A percentile compares a stretch with the other conserved stretches of the same genome.
Evolutionary conservation across 1,140 invertebrate genomes (phyloP).

Genomic region (Oreohelix idahoensis): DNA sequence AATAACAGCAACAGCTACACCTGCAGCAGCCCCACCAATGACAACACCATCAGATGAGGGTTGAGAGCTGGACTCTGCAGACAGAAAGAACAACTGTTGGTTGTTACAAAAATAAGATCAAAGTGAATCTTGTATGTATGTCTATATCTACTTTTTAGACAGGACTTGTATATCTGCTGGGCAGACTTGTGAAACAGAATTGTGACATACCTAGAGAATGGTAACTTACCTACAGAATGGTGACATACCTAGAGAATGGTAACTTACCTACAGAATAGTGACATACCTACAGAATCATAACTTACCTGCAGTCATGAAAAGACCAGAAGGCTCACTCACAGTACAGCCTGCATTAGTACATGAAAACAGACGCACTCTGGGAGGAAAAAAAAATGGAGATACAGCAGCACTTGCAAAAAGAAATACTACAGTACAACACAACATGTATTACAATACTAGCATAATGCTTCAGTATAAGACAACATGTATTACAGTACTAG

Average conservation of each 20-base stretch:
- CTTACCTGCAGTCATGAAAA: conserved; percentile 20
- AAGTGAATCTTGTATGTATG: background rate
- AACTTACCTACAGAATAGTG: too few species aligned
- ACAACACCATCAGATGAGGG: background rate
- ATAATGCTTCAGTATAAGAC: too few species aligned
- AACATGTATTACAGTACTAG: too few species aligned
- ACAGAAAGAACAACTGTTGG: background rate
- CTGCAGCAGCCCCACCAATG: conserved; percentile 19
- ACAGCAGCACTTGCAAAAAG: too few species aligned
- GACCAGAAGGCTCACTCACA: conserved; percentile 17
- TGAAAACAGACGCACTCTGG: conserved; percentile 15
- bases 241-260: too few species aligned
- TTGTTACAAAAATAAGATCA: too few species aligned
- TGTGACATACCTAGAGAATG: too few species aligned
- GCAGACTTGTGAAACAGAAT: background rate
- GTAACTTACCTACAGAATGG: too few species aligned
- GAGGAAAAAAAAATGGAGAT: too few species aligned
- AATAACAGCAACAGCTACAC: background rate
- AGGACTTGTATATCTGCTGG: background rate
- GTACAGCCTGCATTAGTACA: conserved; percentile 23
- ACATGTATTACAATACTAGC: too few species aligned
- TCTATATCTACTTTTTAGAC: background rate
- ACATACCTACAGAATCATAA: too few species aligned
- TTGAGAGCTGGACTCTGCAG: background rate
- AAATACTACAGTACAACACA: too few species aligned